These are phyloP conservation scores for Actenoides lindsayi DNA, from an alignment of 2,113 vertebrate species.

Conservation along the genomic window DNA sequence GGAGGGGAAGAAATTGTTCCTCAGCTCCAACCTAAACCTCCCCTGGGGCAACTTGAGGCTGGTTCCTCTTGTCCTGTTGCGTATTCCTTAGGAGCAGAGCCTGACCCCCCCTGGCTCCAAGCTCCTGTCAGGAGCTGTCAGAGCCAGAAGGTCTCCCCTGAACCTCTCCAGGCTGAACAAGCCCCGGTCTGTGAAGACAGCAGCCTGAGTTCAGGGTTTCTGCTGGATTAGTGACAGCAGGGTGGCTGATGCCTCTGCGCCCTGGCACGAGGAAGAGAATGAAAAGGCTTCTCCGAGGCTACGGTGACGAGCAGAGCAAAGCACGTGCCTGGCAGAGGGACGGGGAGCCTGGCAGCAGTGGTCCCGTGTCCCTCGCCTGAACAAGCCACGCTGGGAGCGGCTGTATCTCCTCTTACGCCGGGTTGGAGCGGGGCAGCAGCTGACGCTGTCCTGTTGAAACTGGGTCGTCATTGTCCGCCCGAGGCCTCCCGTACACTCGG, in stretches of 20 bases:
- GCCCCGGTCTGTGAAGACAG: accelerated
- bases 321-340: constrained; percentile 40
- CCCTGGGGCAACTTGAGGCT: too few species aligned
- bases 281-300: neutral
- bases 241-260: neutral
- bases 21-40: too few species aligned
- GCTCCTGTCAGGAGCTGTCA: too few species aligned
- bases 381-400: neutral
- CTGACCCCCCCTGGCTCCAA: too few species aligned
- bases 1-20: too few species aligned
- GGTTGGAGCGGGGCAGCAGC: neutral
- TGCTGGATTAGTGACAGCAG: neutral
- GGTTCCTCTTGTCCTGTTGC: too few species aligned
- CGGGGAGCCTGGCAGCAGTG: neutral
- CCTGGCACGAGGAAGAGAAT: accelerated
- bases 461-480: constrained; percentile 5
- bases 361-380: neutral
- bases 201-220: accelerated
- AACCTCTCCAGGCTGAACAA: neutral
- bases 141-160: too few species aligned
- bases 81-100: too few species aligned
- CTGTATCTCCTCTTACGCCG: accelerated
- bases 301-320: neutral
- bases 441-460: neutral
- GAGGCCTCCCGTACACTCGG: neutral